Percentiles rank a stretch among this genome's conserved stretches.
Conservation (phyloP, 2,797 vertebrate species). For the Lacerta bilineata region DNA sequence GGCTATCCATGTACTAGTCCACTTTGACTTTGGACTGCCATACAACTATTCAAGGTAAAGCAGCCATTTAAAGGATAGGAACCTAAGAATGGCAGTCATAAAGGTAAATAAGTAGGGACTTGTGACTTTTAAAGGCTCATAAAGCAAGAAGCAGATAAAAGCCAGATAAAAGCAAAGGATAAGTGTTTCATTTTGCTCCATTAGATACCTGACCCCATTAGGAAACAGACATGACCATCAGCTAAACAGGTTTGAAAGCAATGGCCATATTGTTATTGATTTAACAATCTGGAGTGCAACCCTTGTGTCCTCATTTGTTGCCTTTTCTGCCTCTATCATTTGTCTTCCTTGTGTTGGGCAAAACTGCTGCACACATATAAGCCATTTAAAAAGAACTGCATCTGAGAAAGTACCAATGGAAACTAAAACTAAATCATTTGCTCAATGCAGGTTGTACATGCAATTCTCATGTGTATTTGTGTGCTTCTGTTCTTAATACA, state of each 20-base stretch:
- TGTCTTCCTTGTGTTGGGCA: constrained; percentile 13
- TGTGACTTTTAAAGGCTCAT: constrained; percentile 13
- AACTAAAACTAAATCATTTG: neutral
- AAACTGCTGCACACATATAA: neutral
- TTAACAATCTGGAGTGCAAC: constrained; percentile 10
- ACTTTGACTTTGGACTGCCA: neutral
- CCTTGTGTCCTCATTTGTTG: constrained; percentile 1
- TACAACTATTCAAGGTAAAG: neutral
- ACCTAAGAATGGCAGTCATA: neutral
- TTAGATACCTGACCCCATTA: constrained; percentile 15
- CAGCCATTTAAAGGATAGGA: neutral
- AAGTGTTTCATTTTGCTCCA: constrained; percentile 12
- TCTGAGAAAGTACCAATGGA: neutral
- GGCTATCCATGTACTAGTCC: neutral
- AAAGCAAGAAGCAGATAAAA: constrained; percentile 28
- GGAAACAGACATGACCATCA: constrained; percentile 17
- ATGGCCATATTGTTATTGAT: constrained; percentile 20
- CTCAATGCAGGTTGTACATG: constrained; percentile 2
- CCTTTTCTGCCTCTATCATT: constrained; percentile 2
- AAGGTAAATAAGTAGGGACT: neutral
- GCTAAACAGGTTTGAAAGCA: constrained; percentile 29
- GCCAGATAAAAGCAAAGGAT: constrained; percentile 16
- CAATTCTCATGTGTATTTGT: neutral
- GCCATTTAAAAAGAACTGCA: constrained; percentile 3
- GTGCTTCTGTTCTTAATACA: neutral